phyloP scores from a whole-genome alignment of 2,797 vertebrate species.

The Brachyalestes nurse region DNA sequence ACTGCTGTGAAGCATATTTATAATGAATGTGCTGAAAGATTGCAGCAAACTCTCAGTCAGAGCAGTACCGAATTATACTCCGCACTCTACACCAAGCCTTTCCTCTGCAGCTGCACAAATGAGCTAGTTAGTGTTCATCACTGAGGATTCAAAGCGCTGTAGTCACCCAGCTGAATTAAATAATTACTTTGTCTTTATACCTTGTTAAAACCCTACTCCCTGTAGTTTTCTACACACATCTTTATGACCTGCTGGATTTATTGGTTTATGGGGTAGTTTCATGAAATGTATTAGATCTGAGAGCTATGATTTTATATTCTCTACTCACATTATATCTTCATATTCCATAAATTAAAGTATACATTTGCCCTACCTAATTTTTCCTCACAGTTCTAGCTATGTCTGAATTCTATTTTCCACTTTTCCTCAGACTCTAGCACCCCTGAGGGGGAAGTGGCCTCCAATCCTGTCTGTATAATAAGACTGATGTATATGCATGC shows the following conservation, averaged over 20 bases:
- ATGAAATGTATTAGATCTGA: not conserved
- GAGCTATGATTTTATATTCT: not conserved
- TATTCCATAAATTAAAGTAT: not conserved
- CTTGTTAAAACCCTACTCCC: not conserved
- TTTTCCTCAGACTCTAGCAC: slow-evolving; percentile 6
- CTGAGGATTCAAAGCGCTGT: not conserved
- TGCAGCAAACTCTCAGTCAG: not conserved
- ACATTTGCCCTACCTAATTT: not conserved
- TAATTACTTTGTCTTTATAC: not conserved
- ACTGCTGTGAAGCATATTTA: not conserved
- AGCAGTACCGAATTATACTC: not conserved
- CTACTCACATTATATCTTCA: not conserved
- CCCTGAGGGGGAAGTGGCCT: slow-evolving; percentile 3
- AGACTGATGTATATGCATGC: slow-evolving; percentile 12
- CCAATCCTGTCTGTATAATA: not conserved
- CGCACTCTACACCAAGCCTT: not conserved
- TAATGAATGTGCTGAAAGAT: slow-evolving; percentile 5
- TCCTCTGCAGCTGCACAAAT: not conserved
- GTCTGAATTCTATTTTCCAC: not conserved
- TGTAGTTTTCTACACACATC: not conserved
- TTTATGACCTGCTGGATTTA: not conserved
- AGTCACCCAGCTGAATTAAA: not conserved
- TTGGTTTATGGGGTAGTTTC: not conserved
- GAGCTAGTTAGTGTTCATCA: not conserved
- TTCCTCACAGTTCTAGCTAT: not conserved